Base-by-base conservation (phyloP, 2,113 vertebrate genomes). In the Xiphophorus maculatus region DNA sequence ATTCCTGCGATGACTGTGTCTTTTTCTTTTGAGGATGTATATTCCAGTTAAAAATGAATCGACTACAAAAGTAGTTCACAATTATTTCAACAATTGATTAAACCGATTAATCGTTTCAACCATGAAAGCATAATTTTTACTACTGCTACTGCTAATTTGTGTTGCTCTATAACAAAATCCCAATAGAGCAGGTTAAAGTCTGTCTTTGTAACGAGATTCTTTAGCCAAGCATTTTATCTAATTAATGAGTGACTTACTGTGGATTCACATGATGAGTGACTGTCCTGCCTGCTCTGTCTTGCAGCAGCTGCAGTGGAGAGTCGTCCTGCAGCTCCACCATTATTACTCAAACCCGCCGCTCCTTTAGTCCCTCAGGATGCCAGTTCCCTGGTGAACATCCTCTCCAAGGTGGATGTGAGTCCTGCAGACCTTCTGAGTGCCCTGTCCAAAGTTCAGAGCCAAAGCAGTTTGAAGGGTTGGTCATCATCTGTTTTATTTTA, bases 341-440 rank as follows among this genome's bases (percentile, higher is more conserved):
- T 91, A 73, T 96, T 95, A 90, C 89, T 93, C 30, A 87, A 82
- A 1, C 76, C 94, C 74, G 87, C 94, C 1, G 79, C 92, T 0
- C 54, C 94, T 4, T 67, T 73, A 19, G 86, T 71, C 76, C 91
- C 86, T 77, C 95, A 87, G 84, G 95, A 91, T 30, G 48, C 91
- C 0, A 96, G 93, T 64, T 95, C 97, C 0, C 89, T 98, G 83
- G 96, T 96, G 32, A 97, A 95, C 78, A 95, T 98, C 42, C 94
- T 99, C 58, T 98, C 98, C 30, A 96, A 96, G 72, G 97, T 98
- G 61, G 97, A 99, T 62, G 92, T 98, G 88, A 98, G 94, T 84
- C 95, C 97, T 0, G 95, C 96, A 84, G 96, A 96, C 61, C 95
- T 99, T 83, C 89, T 99, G 25, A 96, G 95, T 0, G 97, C 95